Evolutionary conservation across 1,140 invertebrate species (phyloP), one percentile per base, ranked within the genome.

Genomic region (Nomia melanderi): DNA sequence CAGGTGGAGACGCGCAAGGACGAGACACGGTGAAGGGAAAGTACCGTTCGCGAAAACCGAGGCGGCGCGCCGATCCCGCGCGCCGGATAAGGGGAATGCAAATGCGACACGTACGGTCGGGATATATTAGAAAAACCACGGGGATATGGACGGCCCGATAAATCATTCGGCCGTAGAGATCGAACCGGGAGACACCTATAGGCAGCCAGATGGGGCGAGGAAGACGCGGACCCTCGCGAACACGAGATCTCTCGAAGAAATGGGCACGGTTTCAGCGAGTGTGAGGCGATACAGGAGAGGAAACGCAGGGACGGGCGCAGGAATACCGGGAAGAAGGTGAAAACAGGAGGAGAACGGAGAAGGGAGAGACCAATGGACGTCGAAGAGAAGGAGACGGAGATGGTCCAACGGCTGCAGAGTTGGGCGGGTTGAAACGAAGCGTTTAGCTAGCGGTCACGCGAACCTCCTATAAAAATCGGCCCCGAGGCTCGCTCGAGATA

Each of bases 361-460:
- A n/a, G n/a, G n/a, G n/a, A n/a, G n/a, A n/a, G n/a, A n/a, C n/a
- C n/a, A n/a, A n/a, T n/a, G n/a, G n/a, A n/a, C n/a, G n/a, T n/a
- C n/a, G n/a, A 62, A 59, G 50, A 39, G 31, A 36, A 41, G 50
- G 57, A 69, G 47, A 31, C 36, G 54, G 72, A 73, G 63, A 64
- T 14, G 60, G 71, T 17, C 44, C 53, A 59, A 70, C 50, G 56
- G 77, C 44, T 62, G 81, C 62, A 47, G 27, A 72, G 71, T 53
- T 71, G 78, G 65, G 81, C 69, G 84, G 82, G 82, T 85, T 83
- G 85, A 86, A 85, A 65, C 83, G 77, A 87, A 86, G 71, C 87
- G 84, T 87, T 89, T 89, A 87, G 83, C 74, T 73, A 84, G 81
- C 77, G 81, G 88, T 88, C 88, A 89, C 88, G 87, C 87, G 83